Base-by-base conservation (phyloP, 2,888 invertebrate genomes). In the Drosophila paranaensis region DNA sequence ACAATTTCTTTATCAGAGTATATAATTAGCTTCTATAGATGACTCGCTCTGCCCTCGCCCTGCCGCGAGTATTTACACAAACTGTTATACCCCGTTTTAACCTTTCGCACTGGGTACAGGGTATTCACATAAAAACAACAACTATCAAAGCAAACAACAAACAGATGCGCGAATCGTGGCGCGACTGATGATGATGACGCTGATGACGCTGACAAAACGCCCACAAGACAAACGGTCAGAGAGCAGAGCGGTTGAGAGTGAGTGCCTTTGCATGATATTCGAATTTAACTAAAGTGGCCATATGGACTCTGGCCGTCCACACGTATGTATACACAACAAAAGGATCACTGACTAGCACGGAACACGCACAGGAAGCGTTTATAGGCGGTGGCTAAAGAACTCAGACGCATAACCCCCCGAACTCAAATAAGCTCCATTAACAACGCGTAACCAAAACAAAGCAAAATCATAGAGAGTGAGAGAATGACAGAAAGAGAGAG, bases 391-490 rank as follows among this genome's bases (percentile, higher is more conserved):
- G 62, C 72, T 48, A 39, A 64, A 43, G 56, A 43, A 56, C 61
- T 33, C 57, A 46, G 30, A 55, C 40, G 33, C 20, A 45, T n/a
- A 65, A 58, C 60, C 46, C n/a, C 39, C 40, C 9, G 46, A 63
- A 55, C 14, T 60, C 20, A 60, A 63, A 58, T 50, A 33, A 63
- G 63, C 60, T 72, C 68, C 65, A 75, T 64, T 76, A 80, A 58
- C 79, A 79, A 77, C 80, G 77, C 79, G 76, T 79, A 82, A 88
- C 86, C 84, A 84, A 88, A 84, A 84, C 84, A 84, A 84, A 84
- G 82, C 86, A 73, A 78, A 67, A 60, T 69, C 58, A 39, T 55
- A 58, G 27, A 46, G 48, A 63, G 40, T 14, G 53, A 51, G 68
- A 56, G 68, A 39, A 30, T 30, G 30, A 20, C 20, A 20, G 20